These are phyloP conservation scores for Orthonychiurus folsomi DNA, from an alignment of 2,888 invertebrate species.

Conservation along the genomic window DNA sequence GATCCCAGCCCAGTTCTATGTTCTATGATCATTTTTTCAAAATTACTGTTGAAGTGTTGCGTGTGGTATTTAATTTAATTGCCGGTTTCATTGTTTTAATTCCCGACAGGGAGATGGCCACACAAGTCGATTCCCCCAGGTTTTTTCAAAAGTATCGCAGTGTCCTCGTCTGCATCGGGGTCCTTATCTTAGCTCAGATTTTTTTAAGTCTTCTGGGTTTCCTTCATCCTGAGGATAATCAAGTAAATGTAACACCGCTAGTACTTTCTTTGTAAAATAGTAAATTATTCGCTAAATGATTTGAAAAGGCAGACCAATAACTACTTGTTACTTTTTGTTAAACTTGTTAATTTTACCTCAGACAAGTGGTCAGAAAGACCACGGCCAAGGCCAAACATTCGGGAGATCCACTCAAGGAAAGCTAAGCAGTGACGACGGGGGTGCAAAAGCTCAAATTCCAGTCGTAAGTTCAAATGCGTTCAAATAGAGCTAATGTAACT, in stretches of 20 bases:
- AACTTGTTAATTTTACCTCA: no score
- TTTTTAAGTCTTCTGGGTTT: not conserved
- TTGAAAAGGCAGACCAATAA: no score
- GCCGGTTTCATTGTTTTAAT: not conserved
- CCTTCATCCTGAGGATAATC: no score
- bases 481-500: not conserved
- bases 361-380: not conserved
- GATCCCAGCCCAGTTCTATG: no score
- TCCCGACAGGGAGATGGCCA: not conserved
- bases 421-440: not conserved
- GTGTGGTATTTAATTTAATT: no score
- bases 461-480: not conserved
- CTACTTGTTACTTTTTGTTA: no score
- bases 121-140: not conserved
- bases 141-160: not conserved
- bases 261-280: no score
- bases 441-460: not conserved
- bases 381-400: not conserved
- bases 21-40: no score
- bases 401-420: not conserved
- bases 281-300: no score
- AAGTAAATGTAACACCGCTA: no score
- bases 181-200: not conserved
- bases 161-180: not conserved
- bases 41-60: no score